Conservation (phyloP, 2,888 invertebrate species). For the Xestoiulus laeticollis region DNA sequence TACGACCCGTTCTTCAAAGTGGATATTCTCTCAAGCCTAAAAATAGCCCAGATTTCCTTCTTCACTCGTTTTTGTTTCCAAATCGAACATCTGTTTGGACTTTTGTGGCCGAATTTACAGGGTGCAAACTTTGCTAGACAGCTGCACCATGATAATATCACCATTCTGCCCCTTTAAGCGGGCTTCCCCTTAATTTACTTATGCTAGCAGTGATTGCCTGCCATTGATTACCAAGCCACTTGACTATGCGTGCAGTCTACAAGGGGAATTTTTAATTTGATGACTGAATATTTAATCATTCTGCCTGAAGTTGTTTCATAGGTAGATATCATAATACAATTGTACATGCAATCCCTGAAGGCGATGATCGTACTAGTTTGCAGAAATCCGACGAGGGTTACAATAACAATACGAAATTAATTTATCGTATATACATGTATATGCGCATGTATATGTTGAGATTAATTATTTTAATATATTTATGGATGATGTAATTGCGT, state of each 20-base stretch:
- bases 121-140: not conserved
- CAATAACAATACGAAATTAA: too few relatives aligned
- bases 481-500: too few relatives aligned
- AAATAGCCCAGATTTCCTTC: conserved; percentile 14
- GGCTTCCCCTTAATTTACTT: not conserved
- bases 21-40: conserved; percentile 35
- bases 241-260: too few relatives aligned
- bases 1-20: conserved; percentile 17
- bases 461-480: too few relatives aligned
- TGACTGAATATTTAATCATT: too few relatives aligned
- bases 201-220: not conserved
- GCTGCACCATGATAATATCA: not conserved
- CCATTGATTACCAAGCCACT: too few relatives aligned
- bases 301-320: too few relatives aligned
- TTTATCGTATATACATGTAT: too few relatives aligned
- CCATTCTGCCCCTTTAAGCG: not conserved
- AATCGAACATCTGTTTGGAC: not conserved
- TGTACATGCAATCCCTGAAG: not conserved
- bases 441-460: too few relatives aligned
- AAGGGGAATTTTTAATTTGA: too few relatives aligned
- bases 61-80: not conserved
- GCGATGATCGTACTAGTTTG: too few relatives aligned
- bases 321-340: not conserved
- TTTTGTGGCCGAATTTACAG: not conserved
- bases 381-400: too few relatives aligned